Evolutionary conservation across 2,888 invertebrate genomes (phyloP), one percentile per base, ranked within the genome.

Genomic region (Heliconius sara): DNA sequence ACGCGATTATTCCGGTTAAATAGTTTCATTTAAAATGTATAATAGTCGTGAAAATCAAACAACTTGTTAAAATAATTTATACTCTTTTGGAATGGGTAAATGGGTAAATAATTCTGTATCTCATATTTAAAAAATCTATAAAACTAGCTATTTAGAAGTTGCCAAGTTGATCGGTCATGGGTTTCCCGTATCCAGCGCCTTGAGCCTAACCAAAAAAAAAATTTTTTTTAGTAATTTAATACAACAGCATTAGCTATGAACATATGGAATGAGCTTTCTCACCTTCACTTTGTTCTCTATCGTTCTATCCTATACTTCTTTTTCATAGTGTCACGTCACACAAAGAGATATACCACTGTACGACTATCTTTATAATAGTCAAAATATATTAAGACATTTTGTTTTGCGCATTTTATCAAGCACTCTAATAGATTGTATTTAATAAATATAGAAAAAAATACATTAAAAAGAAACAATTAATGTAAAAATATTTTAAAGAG

Each of bases 321-420:
- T 16, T 16, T 27, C 3, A 39, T 10, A 65, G 6, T 16, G 65
- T 65, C 6, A 52, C 6, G 65, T 16, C 13, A 43, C 25, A 47
- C 10, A 52, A 13, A 43, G 0, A 12, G 1, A 47, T 10, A 7
- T 52, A 52, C 52, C 79, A 80, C 60, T 77, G 77, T 79, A 79
- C 77, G 60, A 25, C n/a, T 30, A 47, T 25, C 68, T 60, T 63
- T 77, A 60, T 60, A 76, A 39, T 57, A 39, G 30, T 30, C 22
- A 43, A 68, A 73, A 73, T 73, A 77, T 74, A 76, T 71, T 47
- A 72, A 67, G 73, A 80, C 34, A 77, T 73, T 77, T 79, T 77
- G 60, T 47, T 76, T 67, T 27, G 72, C 43, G 16, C 76, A 72
- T 76, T 72, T 73, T 79, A 72, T 34, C 39, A 43, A 71, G 39